Base-by-base conservation (phyloP, 2,113 vertebrate genomes). In the Collichthys lucidus region DNA sequence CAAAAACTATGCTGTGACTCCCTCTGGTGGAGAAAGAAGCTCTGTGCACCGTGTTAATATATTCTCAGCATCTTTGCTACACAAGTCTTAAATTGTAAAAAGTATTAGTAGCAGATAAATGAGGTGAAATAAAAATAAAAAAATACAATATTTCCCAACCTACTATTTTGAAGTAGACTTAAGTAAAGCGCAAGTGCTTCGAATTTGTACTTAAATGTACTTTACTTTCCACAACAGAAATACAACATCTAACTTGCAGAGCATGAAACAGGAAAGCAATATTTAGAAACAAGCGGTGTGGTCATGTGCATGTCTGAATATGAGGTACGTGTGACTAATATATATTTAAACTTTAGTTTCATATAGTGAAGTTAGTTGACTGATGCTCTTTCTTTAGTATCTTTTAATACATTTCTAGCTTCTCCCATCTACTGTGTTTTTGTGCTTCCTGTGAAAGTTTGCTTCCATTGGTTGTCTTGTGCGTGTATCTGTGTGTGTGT, bases 11-110 rank as follows among this genome's bases (percentile, higher is more conserved):
- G 31, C 42, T 46, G 0, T 74, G 77, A 72, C 87, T n/a, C 75
- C 90, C 88, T 84, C 93, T 92, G 15, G 57, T 89, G 92, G 90
- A 19, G 2, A 55, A 47, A 68, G 62, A 2, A 5, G 6, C 59
- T 42, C n/a, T 11, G 22, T 87, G 40, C 86, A 84, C 2, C 2
- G 2, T 52, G 9, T 40, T 31, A 10, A 44, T 10, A 11, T n/a
- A 2, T 22, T 50, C 0, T 1, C 16, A 31, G 12, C 22, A n/a
- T 49, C 7, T 40, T 60, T 44, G 15, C 24, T 5, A 35, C 35
- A 35, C 35, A 35, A 35, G 2, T 35, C 7, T 8, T 35, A 8
- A 8, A 35, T 1, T 35, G 35, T 35, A 35, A 35, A 35, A 35
- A 26, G 35, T 35, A 6, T 35, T 5, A 35, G 35, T 35, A 8